phyloP scores from a whole-genome alignment of 2,888 invertebrate genomes.

The Bhutanitis thaidina region DNA sequence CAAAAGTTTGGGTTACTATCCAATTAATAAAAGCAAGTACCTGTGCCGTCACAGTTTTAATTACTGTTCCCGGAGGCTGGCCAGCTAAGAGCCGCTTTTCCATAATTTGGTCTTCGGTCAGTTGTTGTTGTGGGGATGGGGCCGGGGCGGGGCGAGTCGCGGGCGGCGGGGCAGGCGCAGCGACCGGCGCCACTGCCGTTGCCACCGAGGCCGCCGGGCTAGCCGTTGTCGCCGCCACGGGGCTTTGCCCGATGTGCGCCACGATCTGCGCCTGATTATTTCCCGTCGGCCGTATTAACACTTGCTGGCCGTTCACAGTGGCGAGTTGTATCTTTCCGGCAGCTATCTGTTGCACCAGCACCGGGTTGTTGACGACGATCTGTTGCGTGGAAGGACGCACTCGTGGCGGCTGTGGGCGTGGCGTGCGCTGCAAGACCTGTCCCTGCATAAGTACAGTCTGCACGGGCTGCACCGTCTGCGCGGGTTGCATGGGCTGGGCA shows the following conservation, averaged over 20 bases:
- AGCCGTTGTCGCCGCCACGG: conserved; percentile 40
- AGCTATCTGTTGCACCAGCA: conserved; percentile 89
- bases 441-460: conserved; percentile 57
- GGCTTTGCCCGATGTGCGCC: conserved; percentile 83
- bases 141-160: conserved; percentile 31
- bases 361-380: conserved; percentile 88
- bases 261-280: conserved; percentile 90
- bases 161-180: conserved; percentile 34
- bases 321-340: conserved; percentile 91
- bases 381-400: conserved; percentile 77
- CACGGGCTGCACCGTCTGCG: conserved; percentile 51
- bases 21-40: conserved; percentile 40
- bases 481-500: conserved; percentile 9
- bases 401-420: conserved; percentile 39
- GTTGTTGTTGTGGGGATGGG: conserved; percentile 32
- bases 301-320: conserved; percentile 91
- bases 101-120: conserved; percentile 75
- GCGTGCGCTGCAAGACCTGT: conserved; percentile 37
- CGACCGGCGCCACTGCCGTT: conserved; percentile 29
- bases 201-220: conserved; percentile 22
- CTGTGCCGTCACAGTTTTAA: conserved; percentile 93
- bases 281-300: conserved; percentile 88
- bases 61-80: conserved; percentile 91
- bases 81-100: conserved; percentile 87
- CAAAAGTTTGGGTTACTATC: no score